phyloP scores from a whole-genome alignment of 2,888 invertebrate species.

The Odiellus spinosus region DNA sequence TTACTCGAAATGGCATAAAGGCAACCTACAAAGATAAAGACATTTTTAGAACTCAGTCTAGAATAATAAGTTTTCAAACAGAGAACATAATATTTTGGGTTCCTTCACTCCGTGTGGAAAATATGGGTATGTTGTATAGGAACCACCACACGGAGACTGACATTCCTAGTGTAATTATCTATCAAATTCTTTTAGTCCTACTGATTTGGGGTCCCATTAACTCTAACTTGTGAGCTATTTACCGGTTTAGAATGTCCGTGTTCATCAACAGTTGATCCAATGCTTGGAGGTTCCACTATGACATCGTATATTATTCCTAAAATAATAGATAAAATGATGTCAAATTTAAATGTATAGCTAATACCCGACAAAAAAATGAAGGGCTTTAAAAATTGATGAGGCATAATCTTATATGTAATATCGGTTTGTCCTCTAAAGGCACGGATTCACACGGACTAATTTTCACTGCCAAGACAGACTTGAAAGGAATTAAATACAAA shows the following conservation, averaged over 20 bases:
- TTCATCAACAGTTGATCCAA: slow-evolving; percentile 94
- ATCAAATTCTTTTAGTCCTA: neutral
- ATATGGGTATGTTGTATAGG: neutral
- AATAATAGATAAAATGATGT: neutral
- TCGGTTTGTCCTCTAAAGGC: too few species aligned
- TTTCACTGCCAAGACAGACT: too few species aligned
- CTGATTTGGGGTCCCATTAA: neutral
- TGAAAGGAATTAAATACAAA: too few species aligned
- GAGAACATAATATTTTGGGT: neutral
- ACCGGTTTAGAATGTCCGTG: slow-evolving; percentile 90
- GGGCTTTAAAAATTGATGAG: too few species aligned
- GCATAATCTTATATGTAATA: too few species aligned
- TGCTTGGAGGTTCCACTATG: slow-evolving; percentile 95
- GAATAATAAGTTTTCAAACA: neutral
- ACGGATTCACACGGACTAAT: too few species aligned
- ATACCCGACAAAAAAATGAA: too few species aligned
- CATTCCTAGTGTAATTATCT: neutral
- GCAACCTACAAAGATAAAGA: slow-evolving; percentile 48
- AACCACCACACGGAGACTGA: neutral
- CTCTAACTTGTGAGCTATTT: slow-evolving; percentile 28
- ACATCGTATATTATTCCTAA: slow-evolving; percentile 96
- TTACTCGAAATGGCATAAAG: slow-evolving; percentile 95
- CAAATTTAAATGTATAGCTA: too few species aligned
- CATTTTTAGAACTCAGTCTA: slow-evolving; percentile 6
- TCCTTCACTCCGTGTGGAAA: neutral